A percentile compares a stretch with the other conserved stretches of the same genome.
phyloP scores from a whole-genome alignment of 1,140 invertebrate genomes.

The Homarus americanus region DNA sequence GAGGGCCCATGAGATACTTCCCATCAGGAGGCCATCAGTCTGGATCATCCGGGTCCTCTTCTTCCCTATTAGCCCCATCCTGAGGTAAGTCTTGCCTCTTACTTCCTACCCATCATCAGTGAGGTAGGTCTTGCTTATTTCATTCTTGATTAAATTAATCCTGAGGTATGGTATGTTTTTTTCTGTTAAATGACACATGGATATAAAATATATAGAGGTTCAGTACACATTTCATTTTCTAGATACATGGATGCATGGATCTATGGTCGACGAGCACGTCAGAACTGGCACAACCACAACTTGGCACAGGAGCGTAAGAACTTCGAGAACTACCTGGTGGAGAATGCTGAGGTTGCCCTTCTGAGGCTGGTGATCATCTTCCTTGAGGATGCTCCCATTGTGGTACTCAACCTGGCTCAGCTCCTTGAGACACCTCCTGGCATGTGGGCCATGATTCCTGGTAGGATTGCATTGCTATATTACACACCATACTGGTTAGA shows the following conservation, averaged over 20 bases:
- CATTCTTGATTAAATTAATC: too few relatives aligned
- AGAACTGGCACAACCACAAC: slow-evolving; percentile 48
- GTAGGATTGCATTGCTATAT: neutral
- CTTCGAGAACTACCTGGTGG: slow-evolving; percentile 64
- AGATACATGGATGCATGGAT: slow-evolving; percentile 60
- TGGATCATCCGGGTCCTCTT: slow-evolving; percentile 72
- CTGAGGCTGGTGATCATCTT: slow-evolving; percentile 60
- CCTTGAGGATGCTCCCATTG: slow-evolving; percentile 64
- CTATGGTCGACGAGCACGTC: slow-evolving; percentile 36
- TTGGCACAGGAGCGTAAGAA: slow-evolving; percentile 19
- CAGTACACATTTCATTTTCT: too few relatives aligned
- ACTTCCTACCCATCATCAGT: neutral
- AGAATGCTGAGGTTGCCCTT: slow-evolving; percentile 61
- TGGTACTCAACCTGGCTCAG: slow-evolving; percentile 51
- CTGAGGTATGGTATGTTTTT: neutral
- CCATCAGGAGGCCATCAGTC: slow-evolving; percentile 40
- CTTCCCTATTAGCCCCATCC: slow-evolving; percentile 72
- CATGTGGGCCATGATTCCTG: neutral
- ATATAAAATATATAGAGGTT: too few relatives aligned
- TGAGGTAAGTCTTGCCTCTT: slow-evolving; percentile 51
- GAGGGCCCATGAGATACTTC: slow-evolving; percentile 46
- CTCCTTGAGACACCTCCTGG: slow-evolving; percentile 26
- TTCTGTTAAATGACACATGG: neutral
- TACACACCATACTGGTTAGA: too few relatives aligned
- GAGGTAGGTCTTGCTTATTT: neutral